Evolutionary conservation across 2,888 invertebrate genomes (phyloP).

Genomic region (Meta bourneti): DNA sequence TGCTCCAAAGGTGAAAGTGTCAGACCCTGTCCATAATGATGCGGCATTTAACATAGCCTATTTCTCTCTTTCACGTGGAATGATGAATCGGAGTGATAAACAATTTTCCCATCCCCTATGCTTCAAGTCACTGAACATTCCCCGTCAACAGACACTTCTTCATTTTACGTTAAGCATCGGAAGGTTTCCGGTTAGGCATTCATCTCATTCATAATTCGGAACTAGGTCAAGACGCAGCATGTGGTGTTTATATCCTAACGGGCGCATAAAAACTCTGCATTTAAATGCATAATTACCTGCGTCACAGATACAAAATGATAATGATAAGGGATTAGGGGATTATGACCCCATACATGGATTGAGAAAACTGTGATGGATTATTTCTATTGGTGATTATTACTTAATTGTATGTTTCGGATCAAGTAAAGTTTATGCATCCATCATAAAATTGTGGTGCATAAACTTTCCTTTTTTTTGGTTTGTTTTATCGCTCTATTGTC

Average conservation of each 20-base stretch:
- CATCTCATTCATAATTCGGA: constrained; percentile 24
- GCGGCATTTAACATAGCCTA: constrained; percentile 10
- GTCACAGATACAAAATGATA: not conserved
- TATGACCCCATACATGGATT: not conserved
- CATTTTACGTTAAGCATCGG: constrained; percentile 10
- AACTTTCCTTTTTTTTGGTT: not conserved
- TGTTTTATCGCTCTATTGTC: no score
- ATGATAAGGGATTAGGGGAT: constrained; percentile 17
- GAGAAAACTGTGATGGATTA: not conserved
- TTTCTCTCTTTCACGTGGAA: not conserved
- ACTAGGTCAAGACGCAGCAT: constrained; percentile 28
- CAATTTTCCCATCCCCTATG: not conserved
- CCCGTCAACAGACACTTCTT: not conserved
- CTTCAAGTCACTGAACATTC: not conserved
- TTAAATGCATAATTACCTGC: constrained; percentile 29
- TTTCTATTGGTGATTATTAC: not conserved
- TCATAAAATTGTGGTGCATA: not conserved
- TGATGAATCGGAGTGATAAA: constrained; percentile 48
- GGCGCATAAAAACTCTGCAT: not conserved
- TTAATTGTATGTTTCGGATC: not conserved
- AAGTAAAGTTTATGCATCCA: not conserved
- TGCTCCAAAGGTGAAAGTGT: constrained; percentile 31
- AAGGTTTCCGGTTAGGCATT: not conserved
- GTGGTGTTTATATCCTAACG: constrained; percentile 14
- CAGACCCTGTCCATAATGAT: constrained; percentile 35